Percentiles rank a stretch among this genome's conserved stretches.
Conservation (phyloP, 23 tunicate species). For the Ascidia mentula region DNA sequence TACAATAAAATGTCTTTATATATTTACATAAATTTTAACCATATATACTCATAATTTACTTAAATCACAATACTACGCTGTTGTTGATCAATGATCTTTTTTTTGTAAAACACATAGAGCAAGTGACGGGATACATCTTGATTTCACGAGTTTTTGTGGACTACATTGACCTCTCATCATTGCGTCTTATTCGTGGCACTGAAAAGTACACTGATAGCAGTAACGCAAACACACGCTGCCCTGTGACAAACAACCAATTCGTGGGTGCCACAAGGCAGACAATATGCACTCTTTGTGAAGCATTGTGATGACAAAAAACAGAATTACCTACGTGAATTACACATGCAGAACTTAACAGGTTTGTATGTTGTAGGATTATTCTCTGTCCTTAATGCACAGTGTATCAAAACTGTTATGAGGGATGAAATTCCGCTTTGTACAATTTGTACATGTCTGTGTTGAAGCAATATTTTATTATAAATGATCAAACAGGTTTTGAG, state of each 20-base stretch:
- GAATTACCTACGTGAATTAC: slow-evolving; percentile 25
- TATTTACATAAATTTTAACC: no score
- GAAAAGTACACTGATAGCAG: slow-evolving; percentile 1
- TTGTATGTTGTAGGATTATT: no score
- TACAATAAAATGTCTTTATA: no score
- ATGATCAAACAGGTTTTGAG: no score
- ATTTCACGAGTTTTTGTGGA: slow-evolving; percentile 26
- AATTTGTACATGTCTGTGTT: no score
- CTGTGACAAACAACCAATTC: background rate
- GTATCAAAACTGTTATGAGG: no score
- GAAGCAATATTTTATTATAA: no score
- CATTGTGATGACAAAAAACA: background rate
- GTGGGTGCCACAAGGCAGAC: background rate
- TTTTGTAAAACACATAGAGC: slow-evolving; percentile 53
- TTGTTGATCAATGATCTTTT: no score
- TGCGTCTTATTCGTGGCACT: slow-evolving; percentile 70
- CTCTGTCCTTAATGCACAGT: no score
- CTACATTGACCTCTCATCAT: slow-evolving; percentile 71
- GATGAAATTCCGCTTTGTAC: no score
- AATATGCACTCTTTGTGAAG: slow-evolving; percentile 2
- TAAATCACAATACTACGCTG: no score
- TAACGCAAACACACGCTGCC: background rate
- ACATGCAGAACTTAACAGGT: slow-evolving; percentile 69
- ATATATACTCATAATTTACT: no score
- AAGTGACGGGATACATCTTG: slow-evolving; percentile 78